Conservation (phyloP, 1,140 invertebrate species). For the Telenomus remus region DNA sequence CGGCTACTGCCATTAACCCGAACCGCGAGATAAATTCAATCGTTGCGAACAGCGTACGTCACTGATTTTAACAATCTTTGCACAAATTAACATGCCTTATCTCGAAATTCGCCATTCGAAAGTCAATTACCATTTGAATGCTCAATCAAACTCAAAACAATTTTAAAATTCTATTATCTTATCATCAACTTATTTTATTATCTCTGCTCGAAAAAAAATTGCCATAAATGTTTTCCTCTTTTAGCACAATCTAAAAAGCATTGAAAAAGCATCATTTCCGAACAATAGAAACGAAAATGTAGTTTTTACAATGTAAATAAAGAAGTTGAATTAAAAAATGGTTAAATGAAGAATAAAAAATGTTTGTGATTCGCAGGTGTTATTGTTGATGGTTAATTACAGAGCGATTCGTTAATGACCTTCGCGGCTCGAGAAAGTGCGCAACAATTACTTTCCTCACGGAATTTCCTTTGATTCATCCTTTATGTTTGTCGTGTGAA, state of each 20-base stretch:
- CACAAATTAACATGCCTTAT: not conserved
- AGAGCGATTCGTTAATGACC: constrained; percentile 67
- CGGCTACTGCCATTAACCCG: not conserved
- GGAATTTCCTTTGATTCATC: constrained; percentile 62
- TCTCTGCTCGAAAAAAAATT: too few species aligned
- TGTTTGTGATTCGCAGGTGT: not conserved
- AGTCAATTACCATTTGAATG: not conserved
- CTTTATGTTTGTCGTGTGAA: constrained; percentile 57
- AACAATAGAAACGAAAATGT: not conserved
- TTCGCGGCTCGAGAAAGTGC: constrained; percentile 69
- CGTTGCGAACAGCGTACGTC: not conserved
- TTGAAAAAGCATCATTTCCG: too few species aligned
- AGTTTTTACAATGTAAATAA: too few species aligned
- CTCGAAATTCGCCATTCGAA: not conserved
- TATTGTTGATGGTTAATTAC: constrained; percentile 34
- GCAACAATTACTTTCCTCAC: constrained; percentile 69
- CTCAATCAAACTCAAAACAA: not conserved
- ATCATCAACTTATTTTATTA: too few species aligned
- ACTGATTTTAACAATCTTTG: not conserved
- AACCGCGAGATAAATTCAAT: not conserved
- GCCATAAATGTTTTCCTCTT: too few species aligned
- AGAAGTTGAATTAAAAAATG: too few species aligned
- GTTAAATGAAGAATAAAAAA: not conserved
- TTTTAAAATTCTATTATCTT: not conserved
- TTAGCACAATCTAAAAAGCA: too few species aligned